Conservation (phyloP, 2,797 vertebrate genomes). For the Pangasius sanitwongsei region DNA sequence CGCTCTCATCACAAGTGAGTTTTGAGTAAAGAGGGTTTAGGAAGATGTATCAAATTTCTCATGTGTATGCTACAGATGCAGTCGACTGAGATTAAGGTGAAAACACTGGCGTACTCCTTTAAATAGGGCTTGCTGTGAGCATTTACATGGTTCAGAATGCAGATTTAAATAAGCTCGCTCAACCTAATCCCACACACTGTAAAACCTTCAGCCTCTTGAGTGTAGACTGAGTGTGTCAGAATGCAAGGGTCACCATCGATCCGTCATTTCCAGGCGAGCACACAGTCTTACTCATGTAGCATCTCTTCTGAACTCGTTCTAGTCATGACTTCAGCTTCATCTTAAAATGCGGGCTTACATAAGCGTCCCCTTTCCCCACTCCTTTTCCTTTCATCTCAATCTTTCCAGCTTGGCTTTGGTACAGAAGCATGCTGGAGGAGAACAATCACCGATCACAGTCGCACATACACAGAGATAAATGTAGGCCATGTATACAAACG, state of each 20-base stretch:
- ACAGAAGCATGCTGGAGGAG: slow-evolving; percentile 29
- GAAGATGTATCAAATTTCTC: background rate
- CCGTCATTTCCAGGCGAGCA: slow-evolving; percentile 29
- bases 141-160: slow-evolving; percentile 11
- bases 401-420: slow-evolving; percentile 36
- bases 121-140: background rate
- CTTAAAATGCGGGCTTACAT: slow-evolving; percentile 67
- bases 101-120: background rate
- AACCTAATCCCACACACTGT: background rate
- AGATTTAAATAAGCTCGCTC: slow-evolving; percentile 23
- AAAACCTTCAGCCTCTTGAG: slow-evolving; percentile 22
- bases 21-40: background rate
- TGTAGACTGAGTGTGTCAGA: slow-evolving; percentile 48
- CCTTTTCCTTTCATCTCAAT: slow-evolving; percentile 59
- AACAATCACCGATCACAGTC: slow-evolving; percentile 32
- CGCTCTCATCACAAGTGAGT: background rate
- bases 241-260: slow-evolving; percentile 60
- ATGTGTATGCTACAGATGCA: background rate
- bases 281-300: slow-evolving; percentile 33
- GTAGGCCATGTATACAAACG: background rate
- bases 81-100: background rate
- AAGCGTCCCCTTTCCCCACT: slow-evolving; percentile 68
- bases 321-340: slow-evolving; percentile 59
- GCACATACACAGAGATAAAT: slow-evolving; percentile 21
- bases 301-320: slow-evolving; percentile 45